Conservation (phyloP, 1,140 invertebrate genomes). For the Rhopalosiphum padi region DNA sequence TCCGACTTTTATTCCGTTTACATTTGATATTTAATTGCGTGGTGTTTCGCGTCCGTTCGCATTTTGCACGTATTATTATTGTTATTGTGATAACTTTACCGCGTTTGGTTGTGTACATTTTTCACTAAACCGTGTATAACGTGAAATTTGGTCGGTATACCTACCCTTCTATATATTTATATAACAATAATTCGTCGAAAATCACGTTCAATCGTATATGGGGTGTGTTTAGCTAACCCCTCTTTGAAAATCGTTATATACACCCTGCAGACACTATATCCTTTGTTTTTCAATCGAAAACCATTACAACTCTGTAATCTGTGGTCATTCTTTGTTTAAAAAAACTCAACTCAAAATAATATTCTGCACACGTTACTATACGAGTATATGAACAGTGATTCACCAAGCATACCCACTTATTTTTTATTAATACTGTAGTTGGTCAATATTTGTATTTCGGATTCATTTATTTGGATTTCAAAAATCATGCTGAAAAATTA, state of each 20-base stretch:
- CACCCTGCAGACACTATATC: neutral
- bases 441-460: too few relatives aligned
- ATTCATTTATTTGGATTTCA: too few relatives aligned
- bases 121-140: neutral
- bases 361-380: neutral
- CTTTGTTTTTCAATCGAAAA: neutral
- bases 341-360: neutral
- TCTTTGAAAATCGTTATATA: neutral
- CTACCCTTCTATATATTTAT: neutral
- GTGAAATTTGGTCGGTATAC: neutral
- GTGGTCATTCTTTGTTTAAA: neutral
- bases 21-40: neutral
- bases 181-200: neutral
- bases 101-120: neutral
- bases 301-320: neutral
- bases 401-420: too few relatives aligned
- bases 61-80: neutral
- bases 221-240: neutral
- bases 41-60: neutral
- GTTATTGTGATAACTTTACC: neutral
- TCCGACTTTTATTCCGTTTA: neutral
- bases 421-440: too few relatives aligned
- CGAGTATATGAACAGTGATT: neutral
- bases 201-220: neutral
- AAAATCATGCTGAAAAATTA: too few relatives aligned